These are phyloP conservation scores for Rhinophrynus dorsalis DNA, from an alignment of 2,797 vertebrate genomes.

Conservation along the genomic window DNA sequence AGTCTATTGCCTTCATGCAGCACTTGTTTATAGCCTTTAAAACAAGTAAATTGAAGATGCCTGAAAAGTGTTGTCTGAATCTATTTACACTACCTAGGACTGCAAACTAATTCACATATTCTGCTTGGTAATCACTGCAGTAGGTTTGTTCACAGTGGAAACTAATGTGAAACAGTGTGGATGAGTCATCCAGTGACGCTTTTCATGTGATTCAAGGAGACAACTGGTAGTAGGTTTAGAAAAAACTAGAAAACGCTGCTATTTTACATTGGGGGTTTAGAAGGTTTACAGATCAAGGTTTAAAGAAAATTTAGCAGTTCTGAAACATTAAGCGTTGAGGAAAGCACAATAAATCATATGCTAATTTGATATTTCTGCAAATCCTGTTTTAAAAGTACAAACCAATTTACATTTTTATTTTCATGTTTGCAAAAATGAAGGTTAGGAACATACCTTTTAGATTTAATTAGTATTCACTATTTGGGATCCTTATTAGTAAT, in stretches of 20 bases:
- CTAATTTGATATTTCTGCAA: constrained; percentile 25
- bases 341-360: constrained; percentile 17
- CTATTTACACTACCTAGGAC: constrained; percentile 15
- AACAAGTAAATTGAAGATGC: constrained; percentile 1
- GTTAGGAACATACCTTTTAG: neutral
- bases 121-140: constrained; percentile 15
- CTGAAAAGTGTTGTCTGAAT: constrained; percentile 16
- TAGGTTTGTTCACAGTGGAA: constrained; percentile 23
- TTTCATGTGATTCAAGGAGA: constrained; percentile 21
- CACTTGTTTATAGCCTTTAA: constrained; percentile 1
- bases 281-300: neutral
- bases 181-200: constrained; percentile 13
- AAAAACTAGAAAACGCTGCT: neutral
- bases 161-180: constrained; percentile 8
- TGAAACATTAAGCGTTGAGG: neutral
- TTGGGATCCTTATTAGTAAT: too few relatives aligned
- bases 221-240: neutral
- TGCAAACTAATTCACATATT: constrained; percentile 19
- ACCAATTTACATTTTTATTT: constrained; percentile 4
- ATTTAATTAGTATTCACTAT: constrained; percentile 27
- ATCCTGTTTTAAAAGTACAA: constrained; percentile 10
- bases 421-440: neutral
- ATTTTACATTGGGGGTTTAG: neutral
- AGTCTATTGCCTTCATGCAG: neutral
- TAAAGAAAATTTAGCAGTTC: neutral